These are phyloP conservation scores for Amiota mariae DNA, from an alignment of 2,888 invertebrate species.

Conservation along the genomic window DNA sequence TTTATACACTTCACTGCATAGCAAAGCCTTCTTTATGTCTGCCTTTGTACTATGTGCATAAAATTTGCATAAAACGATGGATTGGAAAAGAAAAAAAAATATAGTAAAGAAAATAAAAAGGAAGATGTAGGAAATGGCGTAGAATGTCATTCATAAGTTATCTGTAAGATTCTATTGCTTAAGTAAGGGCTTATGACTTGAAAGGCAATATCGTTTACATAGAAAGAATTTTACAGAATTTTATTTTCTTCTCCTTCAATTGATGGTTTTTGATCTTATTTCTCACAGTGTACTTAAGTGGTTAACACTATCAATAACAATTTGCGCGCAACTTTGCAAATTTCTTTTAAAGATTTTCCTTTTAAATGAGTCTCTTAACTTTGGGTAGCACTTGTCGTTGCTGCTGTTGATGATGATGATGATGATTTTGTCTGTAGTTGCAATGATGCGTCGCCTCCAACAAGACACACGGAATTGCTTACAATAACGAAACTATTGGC, in stretches of 20 bases:
- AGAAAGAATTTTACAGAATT: not conserved
- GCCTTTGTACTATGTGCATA: not conserved
- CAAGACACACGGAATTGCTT: not conserved
- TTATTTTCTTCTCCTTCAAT: not conserved
- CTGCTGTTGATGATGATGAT: not conserved
- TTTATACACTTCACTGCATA: constrained; percentile 19
- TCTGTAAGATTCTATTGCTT: not conserved
- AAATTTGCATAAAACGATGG: not conserved
- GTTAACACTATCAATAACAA: constrained; percentile 8
- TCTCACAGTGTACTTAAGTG: not conserved
- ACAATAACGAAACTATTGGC: constrained; percentile 11
- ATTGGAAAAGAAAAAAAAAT: too few species aligned
- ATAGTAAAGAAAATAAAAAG: too few species aligned
- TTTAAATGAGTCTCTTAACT: too few species aligned
- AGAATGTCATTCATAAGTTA: constrained; percentile 12
- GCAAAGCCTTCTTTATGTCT: constrained; percentile 2
- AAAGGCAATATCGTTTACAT: not conserved
- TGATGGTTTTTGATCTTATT: not conserved
- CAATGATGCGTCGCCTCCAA: constrained; percentile 2
- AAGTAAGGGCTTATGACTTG: not conserved
- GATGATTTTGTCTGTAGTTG: not conserved
- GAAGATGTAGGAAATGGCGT: constrained; percentile 5
- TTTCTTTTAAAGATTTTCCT: not conserved
- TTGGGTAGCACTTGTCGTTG: not conserved
- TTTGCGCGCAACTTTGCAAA: not conserved